Evolutionary conservation across 2,113 vertebrate genomes (phyloP), one percentile per base, ranked within the genome.

Genomic region (Herpailurus yagouaroundi): DNA sequence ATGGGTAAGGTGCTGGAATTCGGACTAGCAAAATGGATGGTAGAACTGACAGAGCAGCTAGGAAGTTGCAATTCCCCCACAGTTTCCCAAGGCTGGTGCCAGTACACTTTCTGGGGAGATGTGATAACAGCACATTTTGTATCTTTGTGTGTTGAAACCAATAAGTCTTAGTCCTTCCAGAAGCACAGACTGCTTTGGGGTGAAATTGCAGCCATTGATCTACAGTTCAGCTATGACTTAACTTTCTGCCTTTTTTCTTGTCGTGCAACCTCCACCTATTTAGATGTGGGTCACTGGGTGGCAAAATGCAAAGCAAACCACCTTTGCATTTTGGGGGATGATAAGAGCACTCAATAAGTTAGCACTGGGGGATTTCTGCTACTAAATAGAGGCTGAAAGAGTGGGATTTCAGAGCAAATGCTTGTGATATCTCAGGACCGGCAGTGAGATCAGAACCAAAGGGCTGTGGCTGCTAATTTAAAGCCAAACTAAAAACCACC

Each of bases 141-240:
- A 96, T 97, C 97, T 97, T 97, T 68, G 83, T 92, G 76, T 95
- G 95, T 71, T 89, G 68, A 93, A 86, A 89, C 94, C 96, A 96
- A 90, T 97, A 97, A 95, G 97, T 97, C 97, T 94, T 93, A 95
- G 85, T 95, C 89, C 91, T 94, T 96, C 41, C 45, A 74, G 80
- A 92, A 96, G 93, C 96, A 94, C 94, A 96, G 85, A 13, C 94
- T 84, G 89, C 92, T 93, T 93, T 94, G 79, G 95, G 85, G 82
- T 95, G 96, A 96, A 97, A 98, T 91, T 97, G 89, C 85, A 94
- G 50, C 50, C 94, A 93, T 18, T 96, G 96, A 98, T 97, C 94
- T 95, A 52, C 55, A 89, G 79, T 90, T 94, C 93, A 94, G 84
- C 68, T 95, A 64, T 93, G 57, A 93, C 52, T 93, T 92, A 81